Evolutionary conservation across 1,140 invertebrate species (phyloP), one percentile per base, ranked within the genome.

Genomic region (Panagrolaimus sp.): DNA sequence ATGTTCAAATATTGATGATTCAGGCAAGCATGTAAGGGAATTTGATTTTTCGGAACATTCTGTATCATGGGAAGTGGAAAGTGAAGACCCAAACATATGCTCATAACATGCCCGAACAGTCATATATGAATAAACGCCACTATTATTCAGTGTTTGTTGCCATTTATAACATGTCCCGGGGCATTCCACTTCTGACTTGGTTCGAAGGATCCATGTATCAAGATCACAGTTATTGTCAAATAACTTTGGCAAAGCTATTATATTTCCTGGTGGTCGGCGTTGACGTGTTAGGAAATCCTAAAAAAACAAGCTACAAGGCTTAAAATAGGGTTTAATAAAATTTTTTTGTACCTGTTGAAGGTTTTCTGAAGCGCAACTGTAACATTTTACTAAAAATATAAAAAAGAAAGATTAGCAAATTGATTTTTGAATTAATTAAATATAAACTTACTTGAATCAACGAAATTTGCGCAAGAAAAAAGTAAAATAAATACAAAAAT

Each of bases 111-210:
- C 63, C 14, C 63, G 63, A 17, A 64, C 38, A n/a, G 63, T 64
- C 63, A 64, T 64, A 38, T 64, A 64, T 9, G 63, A 43, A 38
- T 64, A 64, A 3, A 43, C 28, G 1, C 68, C 68, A 8, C 62
- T 38, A 43, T 71, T 71, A 44, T 71, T 69, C 1, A 71, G 21
- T 4, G 45, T 68, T 26, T 71, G 66, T 43, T 71, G 69, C 69
- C 69, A 71, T 44, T 71, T 71, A 45, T 55, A 71, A 28, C 69
- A 71, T 10, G 47, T 26, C 47, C 69, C 69, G 17, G 65, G 62
- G 45, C 69, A 71, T n/a, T 71, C 69, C 1, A 71, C 65, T 10
- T 32, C 24, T 0, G 44, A 43, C 21, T 69, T 71, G 14, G 47
- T 44, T 17, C 55, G 24, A 44, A 71, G 52, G 14, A 71, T 69